Evolutionary conservation across 2,113 vertebrate genomes (phyloP), one percentile per base, ranked within the genome.

Genomic region (Sphyrna mokarran): DNA sequence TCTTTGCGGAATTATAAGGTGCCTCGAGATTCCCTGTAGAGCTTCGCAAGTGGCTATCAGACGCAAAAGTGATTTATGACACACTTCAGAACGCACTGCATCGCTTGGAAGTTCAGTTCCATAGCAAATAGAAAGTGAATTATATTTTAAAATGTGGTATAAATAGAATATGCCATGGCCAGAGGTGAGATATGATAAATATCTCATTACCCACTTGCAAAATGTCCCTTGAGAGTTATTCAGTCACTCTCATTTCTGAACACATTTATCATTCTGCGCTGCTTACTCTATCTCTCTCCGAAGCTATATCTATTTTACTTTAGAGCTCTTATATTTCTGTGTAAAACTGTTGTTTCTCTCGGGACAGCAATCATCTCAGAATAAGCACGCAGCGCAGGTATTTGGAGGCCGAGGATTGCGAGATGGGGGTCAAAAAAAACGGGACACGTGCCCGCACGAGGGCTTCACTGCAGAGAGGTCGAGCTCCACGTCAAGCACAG

Each of bases 101-200:
- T 95, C 94, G 72, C 69, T 95, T 72, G 69, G 68, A 95, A 72
- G 72, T 95, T 95, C 94, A 95, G 68, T 72, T 72, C 69, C 33
- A 76, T 72, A 72, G 94, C 94, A 95, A 95, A 69, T 69, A 70
- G 70, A 93, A 95, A 95, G 94, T 95, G 94, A 95, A 95, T 95
- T 95, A 95, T 95, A 95, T 95, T 95, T 95, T 95, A 95, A 95
- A 95, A 72, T 72, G 94, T 70, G 94, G 68, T 95, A 95, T 95
- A 95, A 95, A 95, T 95, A 95, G 94, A 95, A 95, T 95, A 95
- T 95, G 94, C 69, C 94, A 72, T 76, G 94, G 69, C 69, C 94
- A 95, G 94, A 66, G 69, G 94, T 95, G 69, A 76, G 94, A 95
- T 95, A 72, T 95, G 94, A 95, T 95, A 95, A 95, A 95, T 95